Percentiles rank a stretch among this genome's conserved stretches.
These are phyloP conservation scores for Chaetodon trifascialis DNA, from an alignment of 2,113 vertebrate species.

Conservation along the genomic window DNA sequence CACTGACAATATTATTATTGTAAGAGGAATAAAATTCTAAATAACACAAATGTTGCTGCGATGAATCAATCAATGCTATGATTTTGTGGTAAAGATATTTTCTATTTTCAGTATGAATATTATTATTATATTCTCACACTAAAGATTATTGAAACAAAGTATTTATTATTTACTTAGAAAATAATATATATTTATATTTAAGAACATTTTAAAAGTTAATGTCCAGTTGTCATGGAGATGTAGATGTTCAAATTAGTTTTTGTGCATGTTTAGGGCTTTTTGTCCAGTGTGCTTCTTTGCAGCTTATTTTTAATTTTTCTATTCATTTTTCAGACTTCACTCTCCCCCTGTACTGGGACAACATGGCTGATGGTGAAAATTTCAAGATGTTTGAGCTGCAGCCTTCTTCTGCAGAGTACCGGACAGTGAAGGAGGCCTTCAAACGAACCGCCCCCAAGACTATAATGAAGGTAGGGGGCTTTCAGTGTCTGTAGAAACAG, in stretches of 20 bases:
- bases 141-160: too few species aligned
- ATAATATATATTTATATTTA: too few species aligned
- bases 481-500: background rate
- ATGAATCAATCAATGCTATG: too few species aligned
- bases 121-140: too few species aligned
- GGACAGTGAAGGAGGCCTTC: constrained; percentile 59
- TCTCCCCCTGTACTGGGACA: constrained; percentile 77
- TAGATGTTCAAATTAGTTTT: too few species aligned
- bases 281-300: too few species aligned
- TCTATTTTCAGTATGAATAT: too few species aligned
- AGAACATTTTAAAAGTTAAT: too few species aligned
- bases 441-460: constrained; percentile 45
- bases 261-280: too few species aligned
- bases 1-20: background rate
- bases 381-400: constrained; percentile 41
- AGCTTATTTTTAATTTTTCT: background rate
- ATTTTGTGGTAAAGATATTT: too few species aligned
- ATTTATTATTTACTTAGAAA: too few species aligned
- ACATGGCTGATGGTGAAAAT: constrained; percentile 35
- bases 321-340: constrained; percentile 66
- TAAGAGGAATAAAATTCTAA: background rate
- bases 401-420: constrained; percentile 64
- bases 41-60: background rate
- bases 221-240: too few species aligned
- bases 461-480: constrained; percentile 62